Evolutionary conservation across 2,797 vertebrate species (phyloP).

Genomic region (Discoglossus pictus): DNA sequence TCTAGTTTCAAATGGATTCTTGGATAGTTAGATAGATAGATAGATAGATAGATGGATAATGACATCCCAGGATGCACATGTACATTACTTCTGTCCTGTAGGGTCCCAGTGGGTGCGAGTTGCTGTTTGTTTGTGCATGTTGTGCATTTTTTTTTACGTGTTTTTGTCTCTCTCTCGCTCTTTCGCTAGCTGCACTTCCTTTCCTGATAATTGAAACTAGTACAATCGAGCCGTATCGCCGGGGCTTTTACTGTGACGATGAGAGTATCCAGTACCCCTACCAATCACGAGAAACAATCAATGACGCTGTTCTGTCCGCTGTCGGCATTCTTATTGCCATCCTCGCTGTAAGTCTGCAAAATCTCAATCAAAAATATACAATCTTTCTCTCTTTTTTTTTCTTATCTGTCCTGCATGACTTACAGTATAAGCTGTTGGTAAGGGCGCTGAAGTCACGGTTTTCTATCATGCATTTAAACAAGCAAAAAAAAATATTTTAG

Average conservation of each 20-base stretch:
- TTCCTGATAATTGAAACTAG: constrained; percentile 98
- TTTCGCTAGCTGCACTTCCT: constrained; percentile 86
- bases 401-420: too few relatives aligned
- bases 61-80: background rate
- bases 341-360: constrained; percentile 82
- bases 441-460: too few relatives aligned
- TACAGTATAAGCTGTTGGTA: too few relatives aligned
- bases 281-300: constrained; percentile 95
- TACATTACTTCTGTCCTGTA: background rate
- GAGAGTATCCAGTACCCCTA: constrained; percentile 94
- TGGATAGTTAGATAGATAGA: too few relatives aligned
- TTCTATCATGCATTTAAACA: too few relatives aligned
- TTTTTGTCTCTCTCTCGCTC: constrained; percentile 26
- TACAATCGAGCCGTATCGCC: constrained; percentile 91
- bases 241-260: constrained; percentile 96
- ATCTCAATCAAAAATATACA: background rate
- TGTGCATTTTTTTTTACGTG: constrained; percentile 56
- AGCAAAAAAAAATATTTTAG: too few relatives aligned
- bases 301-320: constrained; percentile 89
- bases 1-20: too few relatives aligned
- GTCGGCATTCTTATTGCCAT: constrained; percentile 94
- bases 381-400: background rate
- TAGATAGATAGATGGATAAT: too few relatives aligned
- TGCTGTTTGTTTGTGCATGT: constrained; percentile 50
- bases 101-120: background rate